A percentile compares a stretch with the other conserved stretches of the same genome.
Conservation (phyloP, 2,113 vertebrate genomes). For the Apistogramma diplotaenia region DNA sequence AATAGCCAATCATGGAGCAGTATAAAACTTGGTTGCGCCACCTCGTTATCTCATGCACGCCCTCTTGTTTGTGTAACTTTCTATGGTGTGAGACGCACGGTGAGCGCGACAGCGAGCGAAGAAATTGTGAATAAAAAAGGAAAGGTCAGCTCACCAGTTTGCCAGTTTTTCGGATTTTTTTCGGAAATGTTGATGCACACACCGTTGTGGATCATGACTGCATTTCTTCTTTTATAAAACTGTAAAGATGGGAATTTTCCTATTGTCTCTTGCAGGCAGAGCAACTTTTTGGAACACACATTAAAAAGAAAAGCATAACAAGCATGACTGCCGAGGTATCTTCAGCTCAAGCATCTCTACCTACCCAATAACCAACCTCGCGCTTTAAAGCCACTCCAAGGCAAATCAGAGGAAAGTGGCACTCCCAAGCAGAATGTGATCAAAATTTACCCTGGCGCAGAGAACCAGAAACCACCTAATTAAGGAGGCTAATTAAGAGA, state of each 20-base stretch:
- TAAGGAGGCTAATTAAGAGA: slow-evolving; percentile 68
- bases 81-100: too few species aligned
- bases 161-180: too few species aligned
- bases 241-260: background rate
- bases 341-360: background rate
- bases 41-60: too few species aligned
- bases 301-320: background rate
- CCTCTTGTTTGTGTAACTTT: too few species aligned
- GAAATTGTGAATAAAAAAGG: too few species aligned
- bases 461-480: slow-evolving; percentile 59
- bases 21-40: too few species aligned
- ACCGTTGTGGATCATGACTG: background rate
- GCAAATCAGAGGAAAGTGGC: slow-evolving; percentile 17
- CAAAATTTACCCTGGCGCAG: slow-evolving; percentile 47
- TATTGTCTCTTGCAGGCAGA: background rate
- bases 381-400: background rate
- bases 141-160: too few species aligned
- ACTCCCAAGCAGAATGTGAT: slow-evolving; percentile 40
- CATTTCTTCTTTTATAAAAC: background rate
- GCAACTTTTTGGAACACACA: too few species aligned
- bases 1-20: too few species aligned
- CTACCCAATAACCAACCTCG: background rate
- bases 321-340: background rate
- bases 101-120: too few species aligned
- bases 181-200: background rate